These are phyloP conservation scores for Ammodramus savannarum DNA, from an alignment of 2,113 vertebrate species.

Conservation along the genomic window DNA sequence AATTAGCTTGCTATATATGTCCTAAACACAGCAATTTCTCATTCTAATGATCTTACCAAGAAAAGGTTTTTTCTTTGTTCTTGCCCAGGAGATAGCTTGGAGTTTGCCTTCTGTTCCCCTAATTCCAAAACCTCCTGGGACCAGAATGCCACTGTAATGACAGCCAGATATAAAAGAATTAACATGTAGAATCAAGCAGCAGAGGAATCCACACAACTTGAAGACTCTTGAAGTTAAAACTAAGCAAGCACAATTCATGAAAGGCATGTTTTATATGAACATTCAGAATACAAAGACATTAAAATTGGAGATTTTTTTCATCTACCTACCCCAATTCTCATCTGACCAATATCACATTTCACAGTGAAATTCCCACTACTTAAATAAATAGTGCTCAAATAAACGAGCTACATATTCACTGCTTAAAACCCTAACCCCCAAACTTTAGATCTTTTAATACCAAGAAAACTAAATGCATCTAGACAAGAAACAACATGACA, in stretches of 20 bases:
- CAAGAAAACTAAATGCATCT: background rate
- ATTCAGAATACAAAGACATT: background rate
- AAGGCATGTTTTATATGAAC: background rate
- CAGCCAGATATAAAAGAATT: background rate
- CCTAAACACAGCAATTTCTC: background rate
- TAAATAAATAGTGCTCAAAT: background rate
- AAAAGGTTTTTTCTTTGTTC: slow-evolving; percentile 79
- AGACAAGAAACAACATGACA: background rate
- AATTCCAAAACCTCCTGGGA: slow-evolving; percentile 79
- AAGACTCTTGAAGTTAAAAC: background rate
- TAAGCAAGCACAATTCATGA: background rate
- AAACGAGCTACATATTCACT: background rate
- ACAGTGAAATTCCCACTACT: background rate
- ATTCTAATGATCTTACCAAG: slow-evolving; percentile 68
- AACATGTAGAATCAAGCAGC: background rate
- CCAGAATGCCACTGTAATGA: slow-evolving; percentile 76
- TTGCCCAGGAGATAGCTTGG: slow-evolving; percentile 80
- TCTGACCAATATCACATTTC: background rate
- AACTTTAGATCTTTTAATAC: background rate
- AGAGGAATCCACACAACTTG: background rate
- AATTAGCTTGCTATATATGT: background rate
- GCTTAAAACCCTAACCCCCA: background rate
- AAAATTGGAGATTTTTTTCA: background rate
- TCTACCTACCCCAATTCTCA: background rate
- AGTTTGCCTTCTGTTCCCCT: slow-evolving; percentile 79